These are phyloP conservation scores for Takifugu bimaculatus DNA, from an alignment of 2,113 vertebrate genomes.

Conservation along the genomic window DNA sequence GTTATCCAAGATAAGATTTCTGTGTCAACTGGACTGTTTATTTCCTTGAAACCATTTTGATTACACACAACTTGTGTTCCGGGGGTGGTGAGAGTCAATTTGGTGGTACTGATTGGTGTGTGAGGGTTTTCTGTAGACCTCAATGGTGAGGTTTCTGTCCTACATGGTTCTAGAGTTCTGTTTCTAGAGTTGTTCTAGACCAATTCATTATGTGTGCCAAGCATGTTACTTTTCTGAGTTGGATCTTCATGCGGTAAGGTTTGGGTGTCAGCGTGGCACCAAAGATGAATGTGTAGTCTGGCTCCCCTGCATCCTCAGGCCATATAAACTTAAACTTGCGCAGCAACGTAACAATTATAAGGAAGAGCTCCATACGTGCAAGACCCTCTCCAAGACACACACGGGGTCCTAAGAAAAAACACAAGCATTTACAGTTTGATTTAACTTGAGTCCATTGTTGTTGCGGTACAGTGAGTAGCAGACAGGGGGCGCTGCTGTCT, in stretches of 20 bases:
- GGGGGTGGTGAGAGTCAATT: no score
- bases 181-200: no score
- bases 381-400: slow-evolving; percentile 56
- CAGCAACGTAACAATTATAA: slow-evolving; percentile 41
- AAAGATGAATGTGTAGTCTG: slow-evolving; percentile 40
- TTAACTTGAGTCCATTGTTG: neutral
- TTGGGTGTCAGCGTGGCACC: slow-evolving; percentile 35
- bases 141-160: no score
- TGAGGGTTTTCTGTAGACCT: no score
- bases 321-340: slow-evolving; percentile 48
- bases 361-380: slow-evolving; percentile 60
- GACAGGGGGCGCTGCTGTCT: no score
- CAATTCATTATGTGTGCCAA: neutral
- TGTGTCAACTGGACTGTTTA: no score
- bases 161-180: no score
- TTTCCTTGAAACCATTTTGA: no score
- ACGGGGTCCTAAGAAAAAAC: slow-evolving; percentile 32
- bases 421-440: neutral
- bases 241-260: slow-evolving; percentile 49
- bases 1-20: no score
- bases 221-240: slow-evolving; percentile 14
- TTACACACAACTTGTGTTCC: no score
- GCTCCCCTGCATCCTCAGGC: slow-evolving; percentile 46
- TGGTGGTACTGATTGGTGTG: no score
- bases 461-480: neutral